phyloP scores from a whole-genome alignment of 2,888 invertebrate genomes.

The Nudaria mundana region DNA sequence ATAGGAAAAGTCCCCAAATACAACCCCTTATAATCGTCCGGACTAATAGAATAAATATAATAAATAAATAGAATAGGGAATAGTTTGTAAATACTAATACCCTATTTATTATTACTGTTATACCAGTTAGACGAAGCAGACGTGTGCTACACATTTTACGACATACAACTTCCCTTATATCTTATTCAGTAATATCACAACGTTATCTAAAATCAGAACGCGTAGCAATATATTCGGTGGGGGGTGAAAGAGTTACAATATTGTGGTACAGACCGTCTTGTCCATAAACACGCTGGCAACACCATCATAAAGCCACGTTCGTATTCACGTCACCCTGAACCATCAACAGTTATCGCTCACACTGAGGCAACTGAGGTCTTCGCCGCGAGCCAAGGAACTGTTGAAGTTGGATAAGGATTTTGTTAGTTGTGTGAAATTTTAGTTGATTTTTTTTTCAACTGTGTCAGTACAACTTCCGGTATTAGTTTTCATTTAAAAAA shows the following conservation, averaged over 20 bases:
- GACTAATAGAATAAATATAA: too few relatives aligned
- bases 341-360: constrained; percentile 39
- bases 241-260: constrained; percentile 24
- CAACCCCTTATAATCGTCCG: too few relatives aligned
- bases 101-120: too few relatives aligned
- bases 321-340: constrained; percentile 34
- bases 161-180: neutral
- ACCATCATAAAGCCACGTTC: constrained; percentile 28
- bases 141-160: too few relatives aligned
- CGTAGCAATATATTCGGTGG: constrained; percentile 1
- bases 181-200: constrained; percentile 1
- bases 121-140: too few relatives aligned
- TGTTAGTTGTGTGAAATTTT: too few relatives aligned
- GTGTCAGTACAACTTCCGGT: too few relatives aligned
- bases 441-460: too few relatives aligned
- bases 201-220: constrained; percentile 15
- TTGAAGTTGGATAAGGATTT: constrained; percentile 15
- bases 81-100: too few relatives aligned
- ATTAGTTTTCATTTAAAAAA: too few relatives aligned
- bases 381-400: constrained; percentile 7
- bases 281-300: constrained; percentile 34
- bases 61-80: too few relatives aligned
- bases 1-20: too few relatives aligned
- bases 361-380: constrained; percentile 26
- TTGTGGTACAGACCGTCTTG: constrained; percentile 30